These are phyloP conservation scores for Otolemur garnettii DNA, from an alignment of 2,113 vertebrate genomes.

Conservation along the genomic window DNA sequence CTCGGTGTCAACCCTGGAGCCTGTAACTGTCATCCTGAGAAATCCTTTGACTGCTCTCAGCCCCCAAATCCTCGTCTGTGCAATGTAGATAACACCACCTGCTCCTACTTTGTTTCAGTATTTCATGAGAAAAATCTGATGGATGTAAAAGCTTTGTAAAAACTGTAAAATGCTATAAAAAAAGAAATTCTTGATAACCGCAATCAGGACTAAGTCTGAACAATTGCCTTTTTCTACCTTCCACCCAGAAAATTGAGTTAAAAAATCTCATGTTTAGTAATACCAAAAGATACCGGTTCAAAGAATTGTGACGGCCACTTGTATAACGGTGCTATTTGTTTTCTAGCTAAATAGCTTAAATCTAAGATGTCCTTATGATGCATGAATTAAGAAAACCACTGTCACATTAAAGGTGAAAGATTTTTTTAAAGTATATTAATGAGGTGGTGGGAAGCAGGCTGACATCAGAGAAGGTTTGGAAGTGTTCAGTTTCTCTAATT, in stretches of 20 bases:
- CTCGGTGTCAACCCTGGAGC: neutral
- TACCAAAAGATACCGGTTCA: neutral
- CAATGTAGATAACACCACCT: neutral
- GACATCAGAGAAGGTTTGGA: constrained; percentile 59
- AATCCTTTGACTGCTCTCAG: neutral
- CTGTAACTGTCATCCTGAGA: neutral
- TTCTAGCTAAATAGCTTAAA: constrained; percentile 25
- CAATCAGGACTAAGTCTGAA: neutral
- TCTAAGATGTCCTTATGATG: neutral
- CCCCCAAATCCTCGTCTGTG: neutral
- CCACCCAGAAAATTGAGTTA: neutral
- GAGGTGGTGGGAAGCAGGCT: constrained; percentile 61
- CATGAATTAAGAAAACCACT: constrained; percentile 71
- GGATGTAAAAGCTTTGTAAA: neutral
- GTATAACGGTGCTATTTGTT: constrained; percentile 36
- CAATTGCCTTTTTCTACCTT: neutral
- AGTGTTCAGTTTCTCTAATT: constrained; percentile 71
- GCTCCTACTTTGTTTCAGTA: neutral
- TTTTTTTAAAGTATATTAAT: constrained; percentile 62
- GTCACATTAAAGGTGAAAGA: constrained; percentile 68
- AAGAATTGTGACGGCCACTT: neutral
- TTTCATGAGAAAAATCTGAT: neutral
- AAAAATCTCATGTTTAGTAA: neutral
- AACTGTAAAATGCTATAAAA: neutral
- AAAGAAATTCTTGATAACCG: neutral